Evolutionary conservation across 1,140 invertebrate species (phyloP), one percentile per base, ranked within the genome.

Genomic region (Amphibalanus amphitrite): DNA sequence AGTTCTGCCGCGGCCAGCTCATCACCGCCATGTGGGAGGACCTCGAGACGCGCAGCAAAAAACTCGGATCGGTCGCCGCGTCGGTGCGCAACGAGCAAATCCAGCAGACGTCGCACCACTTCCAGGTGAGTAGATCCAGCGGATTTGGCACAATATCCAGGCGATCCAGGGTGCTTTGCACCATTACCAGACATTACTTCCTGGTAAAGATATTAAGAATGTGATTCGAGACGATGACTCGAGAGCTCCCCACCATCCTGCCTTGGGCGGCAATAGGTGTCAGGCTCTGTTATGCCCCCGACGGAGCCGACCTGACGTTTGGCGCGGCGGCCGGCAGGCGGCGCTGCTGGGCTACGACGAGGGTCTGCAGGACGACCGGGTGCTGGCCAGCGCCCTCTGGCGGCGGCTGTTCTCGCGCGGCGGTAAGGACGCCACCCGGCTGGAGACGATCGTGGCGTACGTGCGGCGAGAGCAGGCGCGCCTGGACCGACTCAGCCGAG

Each of bases 261-360:
- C 13, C 25, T 59, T 59, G n/a, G n/a, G n/a, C n/a, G 38, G 38
- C 64, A 23, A 4, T 4, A 15, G 23, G n/a, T 8, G 26, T 65
- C 10, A 15, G 20, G 20, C 26, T 26, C 4, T 26, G 64, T 6
- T 25, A 65, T 65, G 8, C 23, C 23, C 23, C 20, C 38, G 38
- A 17, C 17, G 38, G 38, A 13, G 20, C 20, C 1, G 65, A 26
- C 8, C 10, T 67, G 65, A 67, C 8, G 17, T 28, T 8, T 20
- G 1, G 10, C 3, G 3, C 8, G n/a, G 17, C 10, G 10, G n/a
- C 17, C 26, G 3, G 93, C 88, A 91, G 80, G 90, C 89, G n/a
- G 85, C 89, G 67, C 77, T 94, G 29, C 84, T 93, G 74, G 84
- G 84, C n/a, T 93, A 93, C 77, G 91, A 95, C 79, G 91, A 94